Conservation (phyloP, 2,797 vertebrate genomes). For the Gambelia wislizenii region DNA sequence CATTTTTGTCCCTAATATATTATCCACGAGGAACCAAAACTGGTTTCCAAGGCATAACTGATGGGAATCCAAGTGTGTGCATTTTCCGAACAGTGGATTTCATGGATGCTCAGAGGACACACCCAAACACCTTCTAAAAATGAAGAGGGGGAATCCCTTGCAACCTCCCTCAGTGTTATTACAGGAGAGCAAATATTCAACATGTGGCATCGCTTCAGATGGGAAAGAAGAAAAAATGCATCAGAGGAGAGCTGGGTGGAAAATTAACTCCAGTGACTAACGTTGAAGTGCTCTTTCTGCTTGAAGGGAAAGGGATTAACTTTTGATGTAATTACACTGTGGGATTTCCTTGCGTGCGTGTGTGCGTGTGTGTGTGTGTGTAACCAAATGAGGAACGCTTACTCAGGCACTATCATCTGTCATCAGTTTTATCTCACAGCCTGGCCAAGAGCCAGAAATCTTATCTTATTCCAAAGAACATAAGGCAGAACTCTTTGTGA, state of each 20-base stretch:
- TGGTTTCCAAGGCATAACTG: too few relatives aligned
- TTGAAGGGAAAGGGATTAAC: constrained; percentile 23
- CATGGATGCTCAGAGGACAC: too few relatives aligned
- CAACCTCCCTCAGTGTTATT: not conserved
- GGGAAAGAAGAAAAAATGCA: not conserved
- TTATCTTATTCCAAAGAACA: too few relatives aligned
- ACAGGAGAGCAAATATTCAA: constrained; percentile 9
- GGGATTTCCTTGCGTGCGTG: not conserved
- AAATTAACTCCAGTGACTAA: constrained; percentile 21
- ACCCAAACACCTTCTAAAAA: too few relatives aligned
- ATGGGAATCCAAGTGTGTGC: too few relatives aligned
- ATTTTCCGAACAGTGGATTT: too few relatives aligned
- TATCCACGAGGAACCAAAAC: too few relatives aligned
- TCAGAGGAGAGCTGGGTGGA: constrained; percentile 11
- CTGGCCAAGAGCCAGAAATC: too few relatives aligned
- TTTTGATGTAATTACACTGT: constrained; percentile 13
- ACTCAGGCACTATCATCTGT: not conserved
- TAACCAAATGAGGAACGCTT: constrained; percentile 32
- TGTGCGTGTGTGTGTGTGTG: too few relatives aligned
- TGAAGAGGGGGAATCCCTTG: too few relatives aligned
- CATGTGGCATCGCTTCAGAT: not conserved
- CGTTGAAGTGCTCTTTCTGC: not conserved
- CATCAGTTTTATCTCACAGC: not conserved
- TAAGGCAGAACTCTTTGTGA: too few relatives aligned
- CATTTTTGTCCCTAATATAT: too few relatives aligned